These are phyloP conservation scores for Drosophila affinis DNA, from an alignment of 2,888 invertebrate genomes.

Conservation along the genomic window DNA sequence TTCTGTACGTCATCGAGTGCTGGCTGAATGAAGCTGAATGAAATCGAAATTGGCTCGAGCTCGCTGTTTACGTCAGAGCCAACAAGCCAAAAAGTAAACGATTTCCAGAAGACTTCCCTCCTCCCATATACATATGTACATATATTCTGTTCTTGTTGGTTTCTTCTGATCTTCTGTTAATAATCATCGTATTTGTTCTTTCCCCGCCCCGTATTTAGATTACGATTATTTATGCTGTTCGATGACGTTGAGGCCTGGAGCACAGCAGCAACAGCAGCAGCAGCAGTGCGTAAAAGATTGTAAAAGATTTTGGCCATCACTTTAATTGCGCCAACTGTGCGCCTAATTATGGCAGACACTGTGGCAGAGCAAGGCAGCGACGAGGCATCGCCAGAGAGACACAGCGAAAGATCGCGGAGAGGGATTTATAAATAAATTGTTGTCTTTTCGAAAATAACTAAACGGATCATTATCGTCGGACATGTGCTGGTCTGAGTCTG, in stretches of 20 bases:
- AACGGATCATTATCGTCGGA: slow-evolving; percentile 44
- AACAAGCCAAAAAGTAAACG: slow-evolving; percentile 30
- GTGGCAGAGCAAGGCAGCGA: slow-evolving; percentile 53
- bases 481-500: slow-evolving; percentile 43
- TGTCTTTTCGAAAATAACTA: slow-evolving; percentile 47
- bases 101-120: slow-evolving; percentile 34
- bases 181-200: slow-evolving; percentile 31
- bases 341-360: slow-evolving; percentile 64
- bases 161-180: slow-evolving; percentile 22
- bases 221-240: slow-evolving; percentile 59
- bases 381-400: not conserved
- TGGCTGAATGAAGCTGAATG: slow-evolving; percentile 69
- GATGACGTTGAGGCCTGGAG: slow-evolving; percentile 55
- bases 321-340: slow-evolving; percentile 47
- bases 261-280: too few species aligned
- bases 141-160: not conserved
- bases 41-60: slow-evolving; percentile 63
- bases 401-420: slow-evolving; percentile 27
- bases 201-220: slow-evolving; percentile 54
- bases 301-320: slow-evolving; percentile 31
- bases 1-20: slow-evolving; percentile 69
- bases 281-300: slow-evolving; percentile 10
- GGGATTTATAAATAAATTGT: slow-evolving; percentile 52
- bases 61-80: slow-evolving; percentile 65
- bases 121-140: not conserved